Percentiles rank a stretch among this genome's conserved stretches.
These are phyloP conservation scores for Tauraco erythrolophus DNA, from an alignment of 2,113 vertebrate species.

Conservation along the genomic window DNA sequence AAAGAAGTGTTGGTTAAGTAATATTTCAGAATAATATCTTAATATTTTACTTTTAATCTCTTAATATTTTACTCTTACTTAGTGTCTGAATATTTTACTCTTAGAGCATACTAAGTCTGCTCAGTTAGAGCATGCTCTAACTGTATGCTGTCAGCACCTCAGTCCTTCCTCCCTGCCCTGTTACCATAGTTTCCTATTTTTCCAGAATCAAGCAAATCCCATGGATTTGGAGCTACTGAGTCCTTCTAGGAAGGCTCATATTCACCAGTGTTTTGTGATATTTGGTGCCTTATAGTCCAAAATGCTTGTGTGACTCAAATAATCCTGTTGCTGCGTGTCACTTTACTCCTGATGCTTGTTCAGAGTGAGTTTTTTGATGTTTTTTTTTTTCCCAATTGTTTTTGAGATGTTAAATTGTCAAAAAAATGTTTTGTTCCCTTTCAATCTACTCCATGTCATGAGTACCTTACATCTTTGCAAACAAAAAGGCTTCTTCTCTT, in stretches of 20 bases:
- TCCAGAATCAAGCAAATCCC: not conserved
- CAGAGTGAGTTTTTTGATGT: not conserved
- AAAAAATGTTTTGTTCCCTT: not conserved
- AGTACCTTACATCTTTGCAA: not conserved
- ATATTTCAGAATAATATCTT: not conserved
- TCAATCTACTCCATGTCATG: not conserved
- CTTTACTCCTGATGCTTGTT: not conserved
- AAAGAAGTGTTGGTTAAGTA: not conserved
- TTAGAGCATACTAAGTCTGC: not conserved
- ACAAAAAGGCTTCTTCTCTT: not conserved
- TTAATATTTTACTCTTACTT: not conserved
- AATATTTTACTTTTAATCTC: not conserved
- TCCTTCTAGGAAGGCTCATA: not conserved
- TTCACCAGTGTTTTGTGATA: not conserved
- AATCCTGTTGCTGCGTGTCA: not conserved
- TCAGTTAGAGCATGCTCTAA: not conserved
- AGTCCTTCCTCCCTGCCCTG: not conserved
- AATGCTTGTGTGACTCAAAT: not conserved
- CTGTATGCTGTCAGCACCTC: not conserved
- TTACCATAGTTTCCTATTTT: not conserved
- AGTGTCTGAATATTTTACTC: not conserved
- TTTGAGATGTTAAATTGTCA: not conserved
- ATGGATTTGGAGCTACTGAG: not conserved
- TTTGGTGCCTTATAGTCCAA: not conserved
- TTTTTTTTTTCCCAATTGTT: not conserved